Evolutionary conservation across 2,797 vertebrate species (phyloP).

Genomic region (Scolopax rusticola): DNA sequence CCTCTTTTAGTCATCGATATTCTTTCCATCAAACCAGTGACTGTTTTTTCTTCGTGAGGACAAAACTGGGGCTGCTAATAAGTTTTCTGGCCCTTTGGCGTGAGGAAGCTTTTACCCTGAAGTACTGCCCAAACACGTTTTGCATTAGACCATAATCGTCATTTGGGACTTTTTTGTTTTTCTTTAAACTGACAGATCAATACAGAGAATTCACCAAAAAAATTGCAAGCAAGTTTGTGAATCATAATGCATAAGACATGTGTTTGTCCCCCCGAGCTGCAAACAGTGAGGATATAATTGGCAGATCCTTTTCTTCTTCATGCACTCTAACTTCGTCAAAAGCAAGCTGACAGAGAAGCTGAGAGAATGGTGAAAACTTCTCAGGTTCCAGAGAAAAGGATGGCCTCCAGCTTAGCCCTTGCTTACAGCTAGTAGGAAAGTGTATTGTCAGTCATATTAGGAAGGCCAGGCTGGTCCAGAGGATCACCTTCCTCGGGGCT

Average conservation of each 20-base stretch:
- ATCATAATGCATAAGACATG: neutral
- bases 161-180: neutral
- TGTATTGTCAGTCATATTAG: neutral
- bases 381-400: neutral
- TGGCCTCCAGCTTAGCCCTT: neutral
- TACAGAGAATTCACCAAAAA: neutral
- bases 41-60: neutral
- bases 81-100: neutral
- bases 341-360: constrained; percentile 17
- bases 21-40: neutral
- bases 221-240: neutral
- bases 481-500: neutral
- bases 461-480: neutral
- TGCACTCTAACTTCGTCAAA: constrained; percentile 23
- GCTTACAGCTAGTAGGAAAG: neutral
- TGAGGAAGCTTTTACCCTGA: neutral
- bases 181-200: neutral
- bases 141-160: neutral
- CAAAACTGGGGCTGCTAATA: neutral
- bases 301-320: constrained; percentile 32
- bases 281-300: constrained; percentile 34
- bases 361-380: neutral
- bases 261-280: constrained; percentile 15
- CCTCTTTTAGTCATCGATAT: neutral
- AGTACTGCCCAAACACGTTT: neutral